Evolutionary conservation across 2,888 invertebrate genomes (phyloP).

Genomic region (Thumatha senex): DNA sequence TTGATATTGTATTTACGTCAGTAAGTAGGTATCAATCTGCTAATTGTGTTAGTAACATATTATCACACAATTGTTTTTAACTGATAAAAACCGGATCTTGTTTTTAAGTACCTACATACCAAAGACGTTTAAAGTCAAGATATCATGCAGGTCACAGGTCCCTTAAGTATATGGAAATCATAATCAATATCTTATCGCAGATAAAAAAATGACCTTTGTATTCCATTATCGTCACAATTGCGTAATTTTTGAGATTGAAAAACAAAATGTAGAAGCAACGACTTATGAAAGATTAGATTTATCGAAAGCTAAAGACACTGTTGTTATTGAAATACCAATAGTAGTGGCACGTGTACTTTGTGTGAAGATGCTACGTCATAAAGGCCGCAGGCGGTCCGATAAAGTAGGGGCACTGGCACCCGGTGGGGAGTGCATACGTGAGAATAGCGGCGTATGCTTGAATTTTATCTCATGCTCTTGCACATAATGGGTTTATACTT

Average conservation of each 20-base stretch:
- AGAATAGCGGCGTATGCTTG: conserved; percentile 23
- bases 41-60: conserved; percentile 18
- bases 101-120: conserved; percentile 2
- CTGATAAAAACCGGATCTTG: conserved; percentile 33
- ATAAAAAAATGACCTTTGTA: not conserved
- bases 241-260: not conserved
- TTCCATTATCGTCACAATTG: not conserved
- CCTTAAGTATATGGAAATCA: not conserved
- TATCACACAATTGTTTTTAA: conserved; percentile 18
- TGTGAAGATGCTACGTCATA: conserved; percentile 23
- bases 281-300: conserved; percentile 2
- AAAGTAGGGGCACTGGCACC: conserved; percentile 8
- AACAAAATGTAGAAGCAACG: not conserved
- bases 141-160: not conserved
- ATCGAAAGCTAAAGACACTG: conserved; percentile 14
- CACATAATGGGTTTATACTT: no score
- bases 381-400: conserved; percentile 23
- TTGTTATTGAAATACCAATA: conserved; percentile 9
- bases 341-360: conserved; percentile 23
- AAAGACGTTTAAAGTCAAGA: conserved; percentile 26
- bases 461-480: not conserved
- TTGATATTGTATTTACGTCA: no score
- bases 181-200: not conserved
- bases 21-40: no score
- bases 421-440: conserved; percentile 35